Conservation (phyloP, 1,140 invertebrate genomes). For the Drosophila insularis region DNA sequence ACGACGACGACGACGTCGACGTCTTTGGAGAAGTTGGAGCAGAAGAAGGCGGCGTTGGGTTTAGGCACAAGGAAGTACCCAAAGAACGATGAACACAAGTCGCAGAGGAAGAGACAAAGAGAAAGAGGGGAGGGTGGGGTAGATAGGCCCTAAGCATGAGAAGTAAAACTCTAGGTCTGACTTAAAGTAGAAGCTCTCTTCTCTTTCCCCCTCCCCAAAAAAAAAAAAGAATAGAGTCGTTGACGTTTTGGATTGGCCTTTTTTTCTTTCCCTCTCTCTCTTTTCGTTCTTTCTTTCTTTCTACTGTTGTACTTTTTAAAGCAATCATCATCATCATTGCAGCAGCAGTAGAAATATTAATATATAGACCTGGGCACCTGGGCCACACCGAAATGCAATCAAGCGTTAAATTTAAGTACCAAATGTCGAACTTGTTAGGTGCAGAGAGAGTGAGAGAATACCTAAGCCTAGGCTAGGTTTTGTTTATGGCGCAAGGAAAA, state of each 20-base stretch:
- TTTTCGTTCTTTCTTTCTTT: neutral
- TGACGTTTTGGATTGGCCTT: constrained; percentile 65
- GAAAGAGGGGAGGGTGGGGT: neutral
- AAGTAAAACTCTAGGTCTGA: constrained; percentile 44
- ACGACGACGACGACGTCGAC: neutral
- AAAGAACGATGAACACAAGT: constrained; percentile 32
- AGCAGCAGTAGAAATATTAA: constrained; percentile 35
- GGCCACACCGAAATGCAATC: constrained; percentile 60
- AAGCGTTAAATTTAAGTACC: constrained; percentile 79
- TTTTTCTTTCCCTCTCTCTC: neutral
- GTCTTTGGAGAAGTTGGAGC: neutral
- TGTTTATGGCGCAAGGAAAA: constrained; percentile 50
- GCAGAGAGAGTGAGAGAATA: constrained; percentile 30
- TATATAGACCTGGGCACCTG: constrained; percentile 18
- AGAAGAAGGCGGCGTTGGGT: constrained; percentile 6
- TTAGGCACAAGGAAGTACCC: constrained; percentile 63
- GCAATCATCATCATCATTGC: constrained; percentile 39
- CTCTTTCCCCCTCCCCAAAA: constrained; percentile 1
- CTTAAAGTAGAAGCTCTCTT: constrained; percentile 50
- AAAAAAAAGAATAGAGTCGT: constrained; percentile 67
- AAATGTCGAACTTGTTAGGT: constrained; percentile 75
- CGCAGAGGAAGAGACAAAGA: neutral
- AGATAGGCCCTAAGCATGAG: constrained; percentile 35
- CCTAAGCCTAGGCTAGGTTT: constrained; percentile 48
- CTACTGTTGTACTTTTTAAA: constrained; percentile 33